These are phyloP conservation scores for Gorsachius goisagi DNA, from an alignment of 2,113 vertebrate species.

Conservation along the genomic window DNA sequence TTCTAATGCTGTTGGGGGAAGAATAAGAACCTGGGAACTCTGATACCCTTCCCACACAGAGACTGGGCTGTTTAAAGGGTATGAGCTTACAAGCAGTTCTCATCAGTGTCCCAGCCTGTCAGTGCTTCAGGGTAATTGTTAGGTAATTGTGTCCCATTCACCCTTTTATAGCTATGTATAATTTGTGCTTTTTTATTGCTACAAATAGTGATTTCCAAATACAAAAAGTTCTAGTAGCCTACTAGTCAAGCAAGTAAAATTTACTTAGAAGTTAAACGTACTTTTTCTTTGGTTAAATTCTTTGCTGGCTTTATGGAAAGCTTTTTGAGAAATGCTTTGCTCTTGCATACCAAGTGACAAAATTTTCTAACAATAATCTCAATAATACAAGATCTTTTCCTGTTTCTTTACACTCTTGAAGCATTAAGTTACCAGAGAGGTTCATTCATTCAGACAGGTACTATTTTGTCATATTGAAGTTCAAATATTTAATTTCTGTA, in stretches of 20 bases:
- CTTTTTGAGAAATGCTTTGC: constrained; percentile 48
- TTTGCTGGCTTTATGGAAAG: constrained; percentile 31
- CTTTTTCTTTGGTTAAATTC: constrained; percentile 33
- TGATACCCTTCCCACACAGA: neutral
- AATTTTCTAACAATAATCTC: constrained; percentile 27
- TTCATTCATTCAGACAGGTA: neutral
- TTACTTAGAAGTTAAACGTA: neutral
- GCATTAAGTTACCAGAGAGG: neutral
- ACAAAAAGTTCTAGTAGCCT: neutral
- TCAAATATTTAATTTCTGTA: neutral
- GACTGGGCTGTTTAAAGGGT: neutral
- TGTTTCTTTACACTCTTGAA: neutral
- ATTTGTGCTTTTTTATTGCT: neutral
- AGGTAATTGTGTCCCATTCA: neutral
- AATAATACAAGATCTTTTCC: neutral
- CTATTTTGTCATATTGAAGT: neutral
- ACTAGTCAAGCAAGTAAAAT: neutral
- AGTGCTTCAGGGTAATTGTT: neutral
- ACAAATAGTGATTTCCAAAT: neutral
- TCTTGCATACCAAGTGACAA: constrained; percentile 54
- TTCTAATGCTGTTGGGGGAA: neutral
- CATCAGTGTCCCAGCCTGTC: neutral
- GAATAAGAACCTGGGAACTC: neutral
- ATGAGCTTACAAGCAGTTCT: neutral
- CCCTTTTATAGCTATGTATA: neutral